Percentiles rank a stretch among this genome's conserved stretches.
Conservation (phyloP, 2,888 invertebrate species). For the Melieria omissa region DNA sequence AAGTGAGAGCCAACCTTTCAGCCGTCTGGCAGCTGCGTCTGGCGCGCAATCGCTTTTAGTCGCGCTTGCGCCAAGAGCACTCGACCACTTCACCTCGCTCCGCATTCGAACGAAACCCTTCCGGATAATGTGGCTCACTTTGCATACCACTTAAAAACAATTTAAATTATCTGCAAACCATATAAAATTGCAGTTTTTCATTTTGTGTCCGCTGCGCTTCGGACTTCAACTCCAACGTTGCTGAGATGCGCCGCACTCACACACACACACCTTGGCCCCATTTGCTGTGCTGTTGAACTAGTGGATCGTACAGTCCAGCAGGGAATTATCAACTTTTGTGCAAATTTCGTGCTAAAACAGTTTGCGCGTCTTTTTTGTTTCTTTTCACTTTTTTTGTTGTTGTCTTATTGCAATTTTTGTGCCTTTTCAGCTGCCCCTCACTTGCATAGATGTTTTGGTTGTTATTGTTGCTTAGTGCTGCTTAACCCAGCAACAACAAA, state of each 20-base stretch:
- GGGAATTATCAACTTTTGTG: constrained; percentile 28
- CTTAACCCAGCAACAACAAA: too few species aligned
- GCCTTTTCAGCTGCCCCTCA: too few species aligned
- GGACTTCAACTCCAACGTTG: too few species aligned
- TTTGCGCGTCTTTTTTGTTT: constrained; percentile 8
- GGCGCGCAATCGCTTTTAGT: too few species aligned
- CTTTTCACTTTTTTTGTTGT: constrained; percentile 2
- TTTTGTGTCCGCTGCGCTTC: neutral
- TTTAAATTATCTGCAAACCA: constrained; percentile 43
- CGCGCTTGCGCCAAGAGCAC: too few species aligned
- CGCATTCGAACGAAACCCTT: too few species aligned
- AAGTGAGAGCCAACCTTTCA: too few species aligned
- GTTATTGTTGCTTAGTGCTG: too few species aligned
- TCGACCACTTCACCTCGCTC: too few species aligned
- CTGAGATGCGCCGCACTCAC: neutral
- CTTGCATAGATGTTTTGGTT: neutral
- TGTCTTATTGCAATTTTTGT: constrained; percentile 20
- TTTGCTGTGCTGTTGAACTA: neutral
- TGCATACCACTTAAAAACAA: constrained; percentile 45
- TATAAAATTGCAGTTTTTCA: constrained; percentile 35
- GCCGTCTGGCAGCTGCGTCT: too few species aligned
- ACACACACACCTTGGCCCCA: constrained; percentile 5
- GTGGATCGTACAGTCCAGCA: constrained; percentile 1
- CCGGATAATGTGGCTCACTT: constrained; percentile 27
- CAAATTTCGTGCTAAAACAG: constrained; percentile 41